phyloP scores from a whole-genome alignment of 2,888 invertebrate species.

The Lasioglossum leucozonium region DNA sequence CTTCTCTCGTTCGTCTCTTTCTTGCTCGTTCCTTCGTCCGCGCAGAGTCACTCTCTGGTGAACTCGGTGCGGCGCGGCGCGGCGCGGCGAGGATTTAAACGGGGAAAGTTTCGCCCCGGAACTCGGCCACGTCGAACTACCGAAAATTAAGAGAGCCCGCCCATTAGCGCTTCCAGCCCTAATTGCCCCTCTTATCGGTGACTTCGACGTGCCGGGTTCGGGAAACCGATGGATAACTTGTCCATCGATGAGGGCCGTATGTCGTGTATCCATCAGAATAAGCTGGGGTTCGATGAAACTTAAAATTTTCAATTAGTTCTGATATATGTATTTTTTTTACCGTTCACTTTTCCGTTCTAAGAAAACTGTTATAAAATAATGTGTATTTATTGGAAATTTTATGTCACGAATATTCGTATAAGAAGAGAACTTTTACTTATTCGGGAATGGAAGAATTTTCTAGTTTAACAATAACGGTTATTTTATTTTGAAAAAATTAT shows the following conservation, averaged over 20 bases:
- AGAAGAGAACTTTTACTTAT: too few relatives aligned
- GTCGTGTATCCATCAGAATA: background rate
- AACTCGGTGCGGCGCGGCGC: background rate
- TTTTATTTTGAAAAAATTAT: too few relatives aligned
- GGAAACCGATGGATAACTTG: constrained; percentile 16
- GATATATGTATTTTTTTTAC: too few relatives aligned
- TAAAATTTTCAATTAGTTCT: too few relatives aligned
- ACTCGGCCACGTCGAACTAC: constrained; percentile 64
- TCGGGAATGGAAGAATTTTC: too few relatives aligned
- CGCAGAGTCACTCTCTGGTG: constrained; percentile 21
- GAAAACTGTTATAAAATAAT: too few relatives aligned
- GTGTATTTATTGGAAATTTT: too few relatives aligned
- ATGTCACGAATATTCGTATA: too few relatives aligned
- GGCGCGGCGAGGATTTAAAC: constrained; percentile 70
- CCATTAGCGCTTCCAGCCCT: constrained; percentile 56
- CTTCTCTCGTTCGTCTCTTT: constrained; percentile 54
- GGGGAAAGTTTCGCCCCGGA: constrained; percentile 67
- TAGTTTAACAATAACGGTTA: too few relatives aligned
- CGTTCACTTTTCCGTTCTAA: too few relatives aligned
- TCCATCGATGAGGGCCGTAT: background rate
- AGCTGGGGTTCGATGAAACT: background rate
- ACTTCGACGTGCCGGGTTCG: constrained; percentile 55
- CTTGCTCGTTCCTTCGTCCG: constrained; percentile 35
- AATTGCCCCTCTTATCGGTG: constrained; percentile 67
- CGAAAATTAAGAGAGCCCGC: constrained; percentile 63